Conservation (phyloP, 2,888 invertebrate genomes). For the Epiblema foenella region DNA sequence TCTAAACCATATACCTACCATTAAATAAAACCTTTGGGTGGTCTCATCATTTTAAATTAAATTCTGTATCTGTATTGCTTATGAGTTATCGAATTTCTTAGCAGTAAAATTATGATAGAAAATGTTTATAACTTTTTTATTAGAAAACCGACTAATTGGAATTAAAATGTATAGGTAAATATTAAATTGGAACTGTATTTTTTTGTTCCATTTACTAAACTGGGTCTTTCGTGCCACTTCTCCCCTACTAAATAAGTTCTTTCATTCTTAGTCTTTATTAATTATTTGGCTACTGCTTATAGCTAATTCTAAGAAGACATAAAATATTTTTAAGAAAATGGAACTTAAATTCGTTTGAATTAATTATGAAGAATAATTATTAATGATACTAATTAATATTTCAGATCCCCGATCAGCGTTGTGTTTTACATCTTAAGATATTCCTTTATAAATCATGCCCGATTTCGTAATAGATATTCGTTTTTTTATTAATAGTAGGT, state of each 20-base stretch:
- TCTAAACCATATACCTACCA: not conserved
- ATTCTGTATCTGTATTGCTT: too few relatives aligned
- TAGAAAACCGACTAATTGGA: not conserved
- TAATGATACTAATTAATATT: constrained; percentile 30
- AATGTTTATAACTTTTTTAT: too few relatives aligned
- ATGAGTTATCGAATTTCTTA: not conserved
- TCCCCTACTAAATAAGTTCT: too few relatives aligned
- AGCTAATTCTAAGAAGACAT: too few relatives aligned
- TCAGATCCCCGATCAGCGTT: not conserved
- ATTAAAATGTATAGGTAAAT: too few relatives aligned
- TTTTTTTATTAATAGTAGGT: too few relatives aligned
- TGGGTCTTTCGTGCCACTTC: too few relatives aligned
- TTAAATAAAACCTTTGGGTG: not conserved
- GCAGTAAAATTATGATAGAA: not conserved
- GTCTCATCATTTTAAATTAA: not conserved
- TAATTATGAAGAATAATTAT: constrained; percentile 30
- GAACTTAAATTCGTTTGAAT: constrained; percentile 22
- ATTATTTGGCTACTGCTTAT: too few relatives aligned
- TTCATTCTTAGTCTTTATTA: too few relatives aligned
- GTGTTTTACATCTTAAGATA: not conserved
- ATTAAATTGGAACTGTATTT: too few relatives aligned
- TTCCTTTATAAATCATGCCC: not conserved
- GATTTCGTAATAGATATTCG: not conserved
- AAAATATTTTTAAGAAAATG: not conserved
- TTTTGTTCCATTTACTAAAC: too few relatives aligned